Evolutionary conservation across 1,140 invertebrate genomes (phyloP).

Genomic region (Brachionus plicatilis): DNA sequence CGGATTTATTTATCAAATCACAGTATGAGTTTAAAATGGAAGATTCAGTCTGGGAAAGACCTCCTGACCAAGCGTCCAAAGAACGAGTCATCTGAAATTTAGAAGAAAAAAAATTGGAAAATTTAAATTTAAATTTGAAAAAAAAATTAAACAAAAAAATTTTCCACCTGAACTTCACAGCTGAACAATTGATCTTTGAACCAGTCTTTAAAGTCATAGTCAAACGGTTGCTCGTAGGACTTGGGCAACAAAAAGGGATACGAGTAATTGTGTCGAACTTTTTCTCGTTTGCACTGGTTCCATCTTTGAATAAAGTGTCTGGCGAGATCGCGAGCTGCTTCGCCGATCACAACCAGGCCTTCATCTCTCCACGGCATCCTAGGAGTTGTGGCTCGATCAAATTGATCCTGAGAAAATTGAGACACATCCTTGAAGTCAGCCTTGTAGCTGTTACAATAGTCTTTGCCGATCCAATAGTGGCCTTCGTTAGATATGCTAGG

Average conservation of each 20-base stretch:
- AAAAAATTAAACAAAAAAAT: not conserved
- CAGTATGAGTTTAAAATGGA: conserved; percentile 92
- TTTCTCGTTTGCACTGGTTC: conserved; percentile 66
- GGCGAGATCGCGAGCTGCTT: conserved; percentile 79
- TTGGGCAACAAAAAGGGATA: conserved; percentile 69
- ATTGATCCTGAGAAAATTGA: conserved; percentile 44
- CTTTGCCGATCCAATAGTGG: conserved; percentile 83
- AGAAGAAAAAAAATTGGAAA: not conserved
- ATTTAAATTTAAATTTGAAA: not conserved
- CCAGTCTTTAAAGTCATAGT: not conserved
- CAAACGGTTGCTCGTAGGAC: conserved; percentile 50
- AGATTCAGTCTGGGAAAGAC: conserved; percentile 73
- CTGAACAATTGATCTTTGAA: not conserved
- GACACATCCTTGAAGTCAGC: conserved; percentile 83
- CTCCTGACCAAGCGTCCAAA: conserved; percentile 75
- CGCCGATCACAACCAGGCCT: conserved; percentile 74
- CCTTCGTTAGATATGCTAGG: not conserved
- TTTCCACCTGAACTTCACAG: conserved; percentile 14
- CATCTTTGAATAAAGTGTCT: conserved; percentile 94
- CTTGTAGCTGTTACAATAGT: conserved; percentile 96
- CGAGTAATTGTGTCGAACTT: not conserved
- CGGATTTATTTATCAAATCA: conserved; percentile 78
- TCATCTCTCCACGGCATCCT: conserved; percentile 98
- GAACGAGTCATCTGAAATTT: conserved; percentile 4
- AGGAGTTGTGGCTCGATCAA: conserved; percentile 73